phyloP scores from a whole-genome alignment of 2,888 invertebrate species.

The Drosophila nr. perissopoda region DNA sequence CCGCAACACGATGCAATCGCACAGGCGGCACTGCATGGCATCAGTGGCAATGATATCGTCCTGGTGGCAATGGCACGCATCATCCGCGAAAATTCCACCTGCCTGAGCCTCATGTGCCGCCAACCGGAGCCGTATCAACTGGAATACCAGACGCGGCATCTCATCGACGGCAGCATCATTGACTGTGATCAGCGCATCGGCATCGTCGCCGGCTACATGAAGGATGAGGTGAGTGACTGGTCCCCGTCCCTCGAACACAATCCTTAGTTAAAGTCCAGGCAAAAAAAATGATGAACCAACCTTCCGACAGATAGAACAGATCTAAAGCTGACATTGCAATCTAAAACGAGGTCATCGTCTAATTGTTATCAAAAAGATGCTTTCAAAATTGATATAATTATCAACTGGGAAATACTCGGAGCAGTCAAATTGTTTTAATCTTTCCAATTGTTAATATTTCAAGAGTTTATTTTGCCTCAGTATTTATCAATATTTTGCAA shows the following conservation, averaged over 20 bases:
- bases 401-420: not conserved
- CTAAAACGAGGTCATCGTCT: not conserved
- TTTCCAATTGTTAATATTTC: not conserved
- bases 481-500: not conserved
- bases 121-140: conserved; percentile 90
- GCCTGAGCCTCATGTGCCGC: conserved; percentile 87
- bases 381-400: not conserved
- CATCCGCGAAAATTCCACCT: conserved; percentile 86
- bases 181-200: conserved; percentile 96
- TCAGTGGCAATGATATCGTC: conserved; percentile 88
- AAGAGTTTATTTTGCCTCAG: not conserved
- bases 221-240: conserved; percentile 89
- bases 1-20: conserved; percentile 84
- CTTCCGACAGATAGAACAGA: not conserved
- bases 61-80: conserved; percentile 91
- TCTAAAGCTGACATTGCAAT: not conserved
- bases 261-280: not conserved
- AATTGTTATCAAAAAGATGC: not conserved
- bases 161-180: conserved; percentile 94
- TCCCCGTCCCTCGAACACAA: not conserved
- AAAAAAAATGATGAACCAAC: not conserved
- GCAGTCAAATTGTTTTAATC: not conserved
- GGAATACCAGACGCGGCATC: conserved; percentile 95
- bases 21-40: conserved; percentile 85
- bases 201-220: conserved; percentile 94